Percentiles rank a stretch among this genome's conserved stretches.
Conservation (phyloP, 37 sponge, comb jelly and placozoan genomes). For the Chondrosia reniformis region DNA sequence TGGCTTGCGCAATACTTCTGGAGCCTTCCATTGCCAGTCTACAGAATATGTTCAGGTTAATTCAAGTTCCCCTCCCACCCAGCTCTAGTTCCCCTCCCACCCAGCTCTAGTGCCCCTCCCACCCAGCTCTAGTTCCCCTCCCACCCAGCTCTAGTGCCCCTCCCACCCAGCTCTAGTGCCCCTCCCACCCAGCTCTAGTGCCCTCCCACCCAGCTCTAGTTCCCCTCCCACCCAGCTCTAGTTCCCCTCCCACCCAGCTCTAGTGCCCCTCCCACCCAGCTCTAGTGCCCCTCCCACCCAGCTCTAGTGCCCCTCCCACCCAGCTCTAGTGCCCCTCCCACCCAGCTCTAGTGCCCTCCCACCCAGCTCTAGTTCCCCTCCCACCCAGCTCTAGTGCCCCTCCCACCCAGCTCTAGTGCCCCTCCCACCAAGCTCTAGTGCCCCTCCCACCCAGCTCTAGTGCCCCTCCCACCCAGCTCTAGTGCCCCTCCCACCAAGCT, state of each 20-base stretch:
- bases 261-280: neutral
- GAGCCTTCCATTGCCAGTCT: conserved; percentile 9
- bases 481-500: conserved; percentile 2
- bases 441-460: conserved; percentile 6
- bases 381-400: neutral
- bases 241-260: neutral
- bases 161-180: neutral
- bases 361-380: neutral
- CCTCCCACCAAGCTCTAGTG: neutral
- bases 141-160: neutral
- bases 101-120: neutral
- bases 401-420: too few species aligned
- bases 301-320: neutral
- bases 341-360: neutral
- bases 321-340: neutral
- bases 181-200: neutral
- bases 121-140: neutral
- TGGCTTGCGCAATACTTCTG: conserved; percentile 1
- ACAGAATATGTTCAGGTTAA: neutral
- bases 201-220: conserved; percentile 3
- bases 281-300: neutral
- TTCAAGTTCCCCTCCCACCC: conserved; percentile 14
- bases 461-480: conserved; percentile 3
- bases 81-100: neutral
- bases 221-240: conserved; percentile 4